A percentile compares a stretch with the other conserved stretches of the same genome.
Evolutionary conservation across 1,140 invertebrate species (phyloP).

Genomic region (Nixonia krombeini): DNA sequence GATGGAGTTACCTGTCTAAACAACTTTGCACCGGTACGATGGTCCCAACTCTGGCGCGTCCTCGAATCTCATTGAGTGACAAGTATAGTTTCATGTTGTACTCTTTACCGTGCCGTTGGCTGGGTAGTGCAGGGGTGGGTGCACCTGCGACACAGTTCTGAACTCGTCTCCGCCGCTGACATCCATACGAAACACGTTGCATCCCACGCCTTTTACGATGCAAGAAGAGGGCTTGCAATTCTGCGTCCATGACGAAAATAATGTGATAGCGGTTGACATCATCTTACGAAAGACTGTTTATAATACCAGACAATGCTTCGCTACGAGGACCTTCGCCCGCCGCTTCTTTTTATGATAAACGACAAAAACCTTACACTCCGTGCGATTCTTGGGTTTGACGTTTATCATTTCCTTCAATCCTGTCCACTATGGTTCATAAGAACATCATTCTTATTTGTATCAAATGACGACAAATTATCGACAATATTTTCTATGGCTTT

Average conservation of each 20-base stretch:
- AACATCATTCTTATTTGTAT: too few relatives aligned
- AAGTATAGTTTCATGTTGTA: conserved; percentile 52
- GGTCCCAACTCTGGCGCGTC: conserved; percentile 13
- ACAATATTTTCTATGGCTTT: too few relatives aligned
- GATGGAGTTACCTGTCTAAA: conserved; percentile 56
- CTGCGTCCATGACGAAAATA: conserved; percentile 16
- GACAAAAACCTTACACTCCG: too few relatives aligned
- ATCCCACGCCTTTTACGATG: conserved; percentile 54
- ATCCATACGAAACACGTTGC: conserved; percentile 48
- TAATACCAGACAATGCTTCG: too few relatives aligned
- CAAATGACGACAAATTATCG: too few relatives aligned
- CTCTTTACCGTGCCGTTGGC: conserved; percentile 30
- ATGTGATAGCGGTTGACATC: conserved; percentile 16
- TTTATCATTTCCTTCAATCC: too few relatives aligned
- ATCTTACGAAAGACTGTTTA: conserved; percentile 14
- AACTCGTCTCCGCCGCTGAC: conserved; percentile 51
- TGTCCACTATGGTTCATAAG: too few relatives aligned
- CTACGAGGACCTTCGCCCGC: too few relatives aligned
- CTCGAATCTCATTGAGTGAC: conserved; percentile 58
- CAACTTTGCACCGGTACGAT: conserved; percentile 53
- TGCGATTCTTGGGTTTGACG: too few relatives aligned
- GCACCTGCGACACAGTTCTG: conserved; percentile 53
- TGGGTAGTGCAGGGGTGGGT: conserved; percentile 10
- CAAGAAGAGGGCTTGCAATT: conserved; percentile 31
- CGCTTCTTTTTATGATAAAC: too few relatives aligned